These are phyloP conservation scores for Euplagia quadripunctaria DNA, from an alignment of 2,888 invertebrate species.

Conservation along the genomic window DNA sequence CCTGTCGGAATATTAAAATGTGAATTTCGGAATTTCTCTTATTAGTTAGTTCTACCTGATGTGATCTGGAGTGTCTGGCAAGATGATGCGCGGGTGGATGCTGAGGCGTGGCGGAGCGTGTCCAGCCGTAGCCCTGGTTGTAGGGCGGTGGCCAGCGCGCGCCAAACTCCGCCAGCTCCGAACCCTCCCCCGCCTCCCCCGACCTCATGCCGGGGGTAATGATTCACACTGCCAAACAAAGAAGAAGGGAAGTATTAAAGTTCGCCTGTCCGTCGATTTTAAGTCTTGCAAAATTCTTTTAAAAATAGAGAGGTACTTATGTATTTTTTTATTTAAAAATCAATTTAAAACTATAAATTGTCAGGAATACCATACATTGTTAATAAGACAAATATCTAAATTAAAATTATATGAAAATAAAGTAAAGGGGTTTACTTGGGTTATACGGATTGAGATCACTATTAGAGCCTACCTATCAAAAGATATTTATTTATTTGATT, in stretches of 20 bases:
- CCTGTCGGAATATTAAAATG: no score
- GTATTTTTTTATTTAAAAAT: no score
- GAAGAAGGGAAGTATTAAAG: conserved; percentile 27
- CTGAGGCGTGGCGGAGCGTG: conserved; percentile 85
- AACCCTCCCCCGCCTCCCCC: conserved; percentile 87
- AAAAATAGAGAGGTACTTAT: no score
- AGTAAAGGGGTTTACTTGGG: no score
- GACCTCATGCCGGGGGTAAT: conserved; percentile 88
- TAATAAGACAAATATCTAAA: no score
- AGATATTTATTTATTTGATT: no score
- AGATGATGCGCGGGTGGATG: conserved; percentile 85
- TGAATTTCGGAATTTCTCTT: no score
- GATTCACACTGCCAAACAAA: conserved; percentile 61
- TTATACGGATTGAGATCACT: no score
- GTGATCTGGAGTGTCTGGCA: conserved; percentile 84
- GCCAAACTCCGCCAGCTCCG: conserved; percentile 85
- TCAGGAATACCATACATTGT: no score
- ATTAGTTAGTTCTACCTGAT: conserved; percentile 69
- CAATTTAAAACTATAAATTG: no score
- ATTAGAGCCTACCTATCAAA: no score
- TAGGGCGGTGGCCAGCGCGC: conserved; percentile 87
- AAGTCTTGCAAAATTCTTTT: neutral
- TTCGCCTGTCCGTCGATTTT: neutral
- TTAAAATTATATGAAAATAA: no score
- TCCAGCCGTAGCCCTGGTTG: conserved; percentile 86